Evolutionary conservation across 1,140 invertebrate species (phyloP).

Genomic region (Cardiocondyla obscurior): DNA sequence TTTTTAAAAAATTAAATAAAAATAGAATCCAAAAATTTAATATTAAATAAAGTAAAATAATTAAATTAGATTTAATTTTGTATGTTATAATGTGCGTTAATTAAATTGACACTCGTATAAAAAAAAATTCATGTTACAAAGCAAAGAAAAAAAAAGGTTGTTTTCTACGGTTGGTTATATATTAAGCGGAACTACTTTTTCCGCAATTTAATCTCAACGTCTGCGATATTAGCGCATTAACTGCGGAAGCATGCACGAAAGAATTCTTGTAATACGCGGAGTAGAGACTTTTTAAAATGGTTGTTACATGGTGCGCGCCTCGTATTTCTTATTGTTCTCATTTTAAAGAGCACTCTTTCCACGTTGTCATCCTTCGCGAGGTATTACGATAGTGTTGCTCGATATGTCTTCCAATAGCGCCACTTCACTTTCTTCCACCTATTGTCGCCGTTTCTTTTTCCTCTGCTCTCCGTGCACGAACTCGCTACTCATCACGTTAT

Average conservation of each 20-base stretch:
- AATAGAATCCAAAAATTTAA: no score
- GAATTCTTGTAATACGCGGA: constrained; percentile 44
- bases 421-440: constrained; percentile 16
- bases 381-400: constrained; percentile 46
- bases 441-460: constrained; percentile 40
- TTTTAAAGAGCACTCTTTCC: background rate
- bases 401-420: constrained; percentile 40
- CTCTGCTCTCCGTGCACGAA: constrained; percentile 41
- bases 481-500: constrained; percentile 55
- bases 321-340: constrained; percentile 12
- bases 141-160: background rate
- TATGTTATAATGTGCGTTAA: background rate
- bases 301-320: background rate
- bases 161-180: background rate
- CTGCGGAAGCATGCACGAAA: background rate
- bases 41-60: background rate
- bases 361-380: constrained; percentile 11
- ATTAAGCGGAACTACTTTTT: background rate
- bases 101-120: background rate
- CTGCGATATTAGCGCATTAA: constrained; percentile 4
- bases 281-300: constrained; percentile 35
- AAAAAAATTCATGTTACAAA: background rate
- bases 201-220: background rate
- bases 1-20: no score
- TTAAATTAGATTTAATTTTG: background rate